Base-by-base conservation (phyloP, 2,797 vertebrate genomes). In the Myoxocephalus aenaeus region DNA sequence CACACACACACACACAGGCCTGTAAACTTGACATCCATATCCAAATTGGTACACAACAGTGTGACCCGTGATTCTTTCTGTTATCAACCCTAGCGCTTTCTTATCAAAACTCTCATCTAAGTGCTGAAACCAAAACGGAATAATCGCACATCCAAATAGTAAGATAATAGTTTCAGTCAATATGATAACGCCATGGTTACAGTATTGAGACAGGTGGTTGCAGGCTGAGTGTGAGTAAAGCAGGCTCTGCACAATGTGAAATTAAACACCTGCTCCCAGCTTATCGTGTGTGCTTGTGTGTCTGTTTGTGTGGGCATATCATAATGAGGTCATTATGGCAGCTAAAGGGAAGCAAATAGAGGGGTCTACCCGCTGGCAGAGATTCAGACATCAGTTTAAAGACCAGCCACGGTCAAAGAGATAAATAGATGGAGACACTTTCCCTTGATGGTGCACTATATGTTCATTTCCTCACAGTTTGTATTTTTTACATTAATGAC, bases 251-350 rank as follows among this genome's bases (percentile, higher is more conserved):
- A 75, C 66, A 80, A 86, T 67, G 79, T 78, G 76, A 91, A 87
- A 81, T 79, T 58, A 89, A 89, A 90, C 87, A 93, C 89, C 87
- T 84, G 88, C 66, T 90, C 64, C 27, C 17, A 29, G 70, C 81
- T 85, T 90, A 90, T 90, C 84, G 73, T 46, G 40, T 34, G 62
- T 76, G 67, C 70, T 12, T 84, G 69, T 76, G 57, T 65, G 79
- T 78, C 44, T 70, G 22, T 86, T 78, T 77, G 40, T 73, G 22
- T 58, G 73, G 51, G 70, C 48, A 75, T 80, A 86, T 80, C 72
- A 78, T 82, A 82, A 88, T 82, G 77, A 90, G 83, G 83, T 87
- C 82, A 89, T 89, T 75, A 86, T 62, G 25, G 50, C 38, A 84
- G 70, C 80, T 84, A 87, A 88, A 83, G 69, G 70, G 42, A 34